Conservation (phyloP, 2,113 vertebrate species). For the Glaucidium brasilianum region DNA sequence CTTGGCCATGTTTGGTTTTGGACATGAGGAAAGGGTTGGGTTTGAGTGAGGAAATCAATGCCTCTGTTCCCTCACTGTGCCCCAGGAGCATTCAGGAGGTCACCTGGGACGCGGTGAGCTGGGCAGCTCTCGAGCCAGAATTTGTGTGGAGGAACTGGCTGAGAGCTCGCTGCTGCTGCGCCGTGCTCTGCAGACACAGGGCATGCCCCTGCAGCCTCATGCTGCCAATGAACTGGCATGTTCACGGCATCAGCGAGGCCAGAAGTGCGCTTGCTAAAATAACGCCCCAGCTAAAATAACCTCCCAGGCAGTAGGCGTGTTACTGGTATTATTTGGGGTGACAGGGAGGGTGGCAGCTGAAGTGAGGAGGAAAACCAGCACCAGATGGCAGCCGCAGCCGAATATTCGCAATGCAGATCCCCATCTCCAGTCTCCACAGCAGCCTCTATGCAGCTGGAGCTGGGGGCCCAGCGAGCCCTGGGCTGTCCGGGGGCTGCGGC, state of each 20-base stretch:
- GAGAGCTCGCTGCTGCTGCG: not conserved
- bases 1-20: not conserved
- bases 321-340: not conserved
- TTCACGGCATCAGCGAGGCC: not conserved
- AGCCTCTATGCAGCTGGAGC: not conserved
- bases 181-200: not conserved
- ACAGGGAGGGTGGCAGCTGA: no score
- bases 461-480: accelerated
- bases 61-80: not conserved
- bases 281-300: no score
- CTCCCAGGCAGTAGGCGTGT: accelerated
- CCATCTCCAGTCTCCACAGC: not conserved
- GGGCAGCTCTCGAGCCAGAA: no score
- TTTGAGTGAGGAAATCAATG: not conserved
- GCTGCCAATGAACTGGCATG: not conserved
- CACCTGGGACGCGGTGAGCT: not conserved
- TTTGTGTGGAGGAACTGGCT: no score
- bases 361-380: not conserved
- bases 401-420: not conserved
- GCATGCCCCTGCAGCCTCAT: not conserved
- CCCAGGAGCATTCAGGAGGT: no score
- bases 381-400: not conserved
- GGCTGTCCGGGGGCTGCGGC: not conserved
- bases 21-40: not conserved
- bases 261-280: not conserved